Evolutionary conservation across 2,797 vertebrate genomes (phyloP), one percentile per base, ranked within the genome.

Genomic region (Tiaroga cobitis): DNA sequence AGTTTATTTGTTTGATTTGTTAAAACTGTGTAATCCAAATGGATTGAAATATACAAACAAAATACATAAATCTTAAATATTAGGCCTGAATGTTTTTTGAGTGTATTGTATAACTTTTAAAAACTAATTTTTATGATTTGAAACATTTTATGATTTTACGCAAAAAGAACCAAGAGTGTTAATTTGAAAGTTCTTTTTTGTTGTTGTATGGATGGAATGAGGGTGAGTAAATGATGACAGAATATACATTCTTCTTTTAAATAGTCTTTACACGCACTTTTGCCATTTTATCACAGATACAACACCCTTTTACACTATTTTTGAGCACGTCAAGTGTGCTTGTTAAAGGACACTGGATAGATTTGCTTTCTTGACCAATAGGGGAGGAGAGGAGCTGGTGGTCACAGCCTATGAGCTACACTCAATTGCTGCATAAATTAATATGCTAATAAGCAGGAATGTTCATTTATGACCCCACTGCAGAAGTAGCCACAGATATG

Each of bases 391-490:
- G 83, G 15, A n/a, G 51, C 79, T 83, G 79, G 34, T 83, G 79
- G 34, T 63, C 85, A 78, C 87, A 84, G 90, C 92, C 93, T 92
- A 94, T 94, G 92, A 92, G 93, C 93, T 90, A 79, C 89, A 90
- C 91, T 93, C 85, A 90, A 92, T 92, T 89, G 90, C 90, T 92
- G 92, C 93, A 90, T 94, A 92, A 93, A 95, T 96, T 93, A 93
- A 93, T 94, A 96, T 95, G 94, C 90, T 94, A 95, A 95, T 93
- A 93, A 86, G 90, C 92, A 92, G 93, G 92, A 92, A 93, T 93
- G 93, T 94, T 95, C 92, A 92, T 94, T 93, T 93, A 92, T 91
- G 78, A 90, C 81, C 90, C 90, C 73, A 26, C 91, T 63, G 77
- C 91, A 93, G 92, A 93, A 95, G 94, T 94, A 94, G 93, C 93